Percentiles rank a stretch among this genome's conserved stretches.
These are phyloP conservation scores for Forbesichthys agassizii DNA, from an alignment of 2,113 vertebrate genomes.

Conservation along the genomic window DNA sequence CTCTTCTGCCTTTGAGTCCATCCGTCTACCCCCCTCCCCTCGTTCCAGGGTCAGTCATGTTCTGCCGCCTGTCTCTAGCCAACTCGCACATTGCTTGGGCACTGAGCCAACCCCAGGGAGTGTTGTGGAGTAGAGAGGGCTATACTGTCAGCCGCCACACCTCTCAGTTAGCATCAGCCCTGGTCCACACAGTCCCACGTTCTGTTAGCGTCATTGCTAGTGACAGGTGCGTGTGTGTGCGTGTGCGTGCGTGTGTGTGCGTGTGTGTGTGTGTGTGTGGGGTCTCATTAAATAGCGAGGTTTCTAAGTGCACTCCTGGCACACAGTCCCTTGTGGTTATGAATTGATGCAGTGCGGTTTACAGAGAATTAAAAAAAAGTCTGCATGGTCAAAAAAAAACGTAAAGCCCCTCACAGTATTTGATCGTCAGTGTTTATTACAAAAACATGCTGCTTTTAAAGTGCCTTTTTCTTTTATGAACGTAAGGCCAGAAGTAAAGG, in stretches of 20 bases:
- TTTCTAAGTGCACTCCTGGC: conserved; percentile 52
- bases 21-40: conserved; percentile 23
- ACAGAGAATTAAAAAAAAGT: conserved; percentile 27
- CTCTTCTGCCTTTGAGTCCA: conserved; percentile 51
- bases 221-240: conserved; percentile 2
- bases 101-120: conserved; percentile 41
- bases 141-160: background rate
- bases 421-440: conserved; percentile 42
- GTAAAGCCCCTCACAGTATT: conserved; percentile 25
- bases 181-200: background rate
- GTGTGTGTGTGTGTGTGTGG: too few relatives aligned
- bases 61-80: conserved; percentile 18
- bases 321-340: conserved; percentile 38
- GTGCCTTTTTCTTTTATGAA: conserved; percentile 29
- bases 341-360: conserved; percentile 52
- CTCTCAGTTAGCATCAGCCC: conserved; percentile 5
- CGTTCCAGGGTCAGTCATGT: conserved; percentile 62
- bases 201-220: background rate
- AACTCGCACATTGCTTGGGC: conserved; percentile 52
- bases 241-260: background rate
- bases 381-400: conserved; percentile 12
- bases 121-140: background rate
- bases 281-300: background rate
- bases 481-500: conserved; percentile 24
- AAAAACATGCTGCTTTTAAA: conserved; percentile 48